Percentiles rank a stretch among this genome's conserved stretches.
Conservation (phyloP, 2,888 invertebrate genomes). For the Ophion ellenae region DNA sequence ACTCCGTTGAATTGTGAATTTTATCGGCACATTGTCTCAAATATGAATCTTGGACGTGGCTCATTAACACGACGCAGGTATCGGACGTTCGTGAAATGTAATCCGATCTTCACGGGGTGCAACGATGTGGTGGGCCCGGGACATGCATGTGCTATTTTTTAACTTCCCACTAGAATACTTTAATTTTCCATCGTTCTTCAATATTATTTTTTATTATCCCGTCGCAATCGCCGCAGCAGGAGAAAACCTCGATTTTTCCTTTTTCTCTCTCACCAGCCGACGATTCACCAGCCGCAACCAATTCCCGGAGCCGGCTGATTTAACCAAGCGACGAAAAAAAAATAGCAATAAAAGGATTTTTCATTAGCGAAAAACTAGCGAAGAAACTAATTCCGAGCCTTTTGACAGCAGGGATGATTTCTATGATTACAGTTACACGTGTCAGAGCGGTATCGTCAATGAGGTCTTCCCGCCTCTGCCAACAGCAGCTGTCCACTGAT, state of each 20-base stretch:
- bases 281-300: slow-evolving; percentile 1
- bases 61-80: background rate
- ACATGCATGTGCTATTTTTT: slow-evolving; percentile 45
- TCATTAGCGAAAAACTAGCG: slow-evolving; percentile 22
- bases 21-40: background rate
- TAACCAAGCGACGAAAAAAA: slow-evolving; percentile 19
- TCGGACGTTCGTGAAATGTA: background rate
- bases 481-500: slow-evolving; percentile 76
- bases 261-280: slow-evolving; percentile 3
- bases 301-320: background rate
- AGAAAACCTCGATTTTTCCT: background rate
- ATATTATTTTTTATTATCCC: background rate
- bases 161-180: background rate
- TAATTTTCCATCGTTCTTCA: background rate
- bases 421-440: slow-evolving; percentile 94
- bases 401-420: slow-evolving; percentile 81
- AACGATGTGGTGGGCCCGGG: background rate
- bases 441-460: slow-evolving; percentile 96
- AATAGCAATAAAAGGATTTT: background rate
- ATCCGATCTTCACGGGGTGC: background rate
- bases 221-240: background rate
- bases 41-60: background rate
- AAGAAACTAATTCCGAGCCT: slow-evolving; percentile 52
- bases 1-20: background rate
- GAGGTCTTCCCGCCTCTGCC: slow-evolving; percentile 93